phyloP scores from a whole-genome alignment of 2,888 invertebrate genomes.

The Netelia inedita region DNA sequence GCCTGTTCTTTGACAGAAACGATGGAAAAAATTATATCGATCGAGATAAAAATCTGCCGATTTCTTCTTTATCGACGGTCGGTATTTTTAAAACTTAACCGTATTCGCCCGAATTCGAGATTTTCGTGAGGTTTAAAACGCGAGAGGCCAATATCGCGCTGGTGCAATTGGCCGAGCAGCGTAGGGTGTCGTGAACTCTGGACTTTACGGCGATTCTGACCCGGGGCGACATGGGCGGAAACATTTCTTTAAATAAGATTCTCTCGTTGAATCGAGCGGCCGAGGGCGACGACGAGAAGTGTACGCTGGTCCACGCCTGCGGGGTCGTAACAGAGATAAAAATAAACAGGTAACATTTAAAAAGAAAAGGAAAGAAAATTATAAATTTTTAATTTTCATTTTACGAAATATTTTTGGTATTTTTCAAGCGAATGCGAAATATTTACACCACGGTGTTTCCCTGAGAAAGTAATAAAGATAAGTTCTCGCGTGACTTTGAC shows the following conservation, averaged over 20 bases:
- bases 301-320: conserved; percentile 80
- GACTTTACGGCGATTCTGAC: conserved; percentile 89
- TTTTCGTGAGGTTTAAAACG: conserved; percentile 87
- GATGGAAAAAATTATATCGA: background rate
- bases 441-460: background rate
- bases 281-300: conserved; percentile 85
- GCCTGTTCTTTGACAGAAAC: conserved; percentile 83
- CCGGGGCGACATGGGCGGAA: conserved; percentile 92
- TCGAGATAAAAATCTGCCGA: background rate
- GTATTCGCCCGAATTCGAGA: conserved; percentile 88
- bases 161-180: conserved; percentile 84
- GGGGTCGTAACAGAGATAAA: background rate
- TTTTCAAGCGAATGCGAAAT: background rate
- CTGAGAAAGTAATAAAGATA: background rate
- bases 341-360: background rate
- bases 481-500: background rate
- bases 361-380: conserved; percentile 1
- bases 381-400: background rate
- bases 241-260: conserved; percentile 92
- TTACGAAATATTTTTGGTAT: background rate
- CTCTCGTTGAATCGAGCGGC: conserved; percentile 91
- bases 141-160: conserved; percentile 86
- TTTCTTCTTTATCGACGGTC: background rate
- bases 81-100: conserved; percentile 82
- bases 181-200: conserved; percentile 74